Base-by-base conservation (phyloP, 1,140 invertebrate genomes). In the Achroia grisella region DNA sequence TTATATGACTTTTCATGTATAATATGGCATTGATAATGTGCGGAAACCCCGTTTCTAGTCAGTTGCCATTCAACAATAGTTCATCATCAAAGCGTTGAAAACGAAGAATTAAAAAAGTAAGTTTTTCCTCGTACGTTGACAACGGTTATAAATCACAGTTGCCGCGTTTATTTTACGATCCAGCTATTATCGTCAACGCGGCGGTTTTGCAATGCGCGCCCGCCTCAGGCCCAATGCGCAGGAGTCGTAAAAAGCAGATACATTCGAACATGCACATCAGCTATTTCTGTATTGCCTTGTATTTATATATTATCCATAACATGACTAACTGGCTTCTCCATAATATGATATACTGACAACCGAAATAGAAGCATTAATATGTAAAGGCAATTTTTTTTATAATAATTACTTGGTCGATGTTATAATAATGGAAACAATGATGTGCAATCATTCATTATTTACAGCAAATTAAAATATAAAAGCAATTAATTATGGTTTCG, bases 151-250 rank as follows among this genome's bases (percentile, higher is more conserved):
- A 78, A 78, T 78, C 77, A 75, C 59, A 48, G 59, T 63, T 48
- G 56, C 56, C 55, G 71, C 74, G 70, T 76, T 81, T 76, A 74
- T 70, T 81, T 81, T 76, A 81, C 68, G 72, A 77, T 71, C 68
- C 51, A 57, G 66, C 70, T 80, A 77, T 76, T 75, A 80, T 75
- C 67, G 71, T 73, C 68, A 75, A 63, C 60, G 58, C 59, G 57
- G 64, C 60, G 77, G 72, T 81, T 81, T 81, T 76, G 77, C 77
- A 78, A 81, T 55, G 45, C 55, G 50, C 58, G 48, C 61, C 60
- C 54, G 50, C 47, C 33, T 33, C 54, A 54, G 50, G 53, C 60
- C n/a, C 48, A 59, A 48, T 48, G 32, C 42, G 44, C 52, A 55
- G 50, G 52, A 62, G 65, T 71, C 71, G 60, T 79, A 73, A 77